These are phyloP conservation scores for Octodon degus DNA, from an alignment of 2,113 vertebrate genomes.

Conservation along the genomic window DNA sequence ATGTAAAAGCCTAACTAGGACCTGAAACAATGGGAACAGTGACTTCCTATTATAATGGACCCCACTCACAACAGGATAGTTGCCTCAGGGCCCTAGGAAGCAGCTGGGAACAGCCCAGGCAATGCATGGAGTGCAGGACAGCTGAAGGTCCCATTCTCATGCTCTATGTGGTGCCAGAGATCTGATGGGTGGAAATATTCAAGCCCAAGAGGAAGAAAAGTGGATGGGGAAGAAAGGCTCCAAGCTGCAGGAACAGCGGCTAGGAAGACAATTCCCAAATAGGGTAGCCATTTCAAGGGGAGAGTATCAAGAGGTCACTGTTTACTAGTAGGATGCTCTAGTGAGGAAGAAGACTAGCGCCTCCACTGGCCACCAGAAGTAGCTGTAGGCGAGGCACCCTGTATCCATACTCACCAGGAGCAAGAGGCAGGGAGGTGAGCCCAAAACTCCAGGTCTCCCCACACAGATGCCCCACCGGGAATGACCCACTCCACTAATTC, in stretches of 20 bases:
- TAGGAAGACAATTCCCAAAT: background rate
- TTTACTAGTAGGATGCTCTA: background rate
- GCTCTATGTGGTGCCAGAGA: background rate
- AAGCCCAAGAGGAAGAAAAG: background rate
- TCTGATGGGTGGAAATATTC: background rate
- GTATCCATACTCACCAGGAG: too few species aligned
- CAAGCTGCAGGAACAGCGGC: background rate
- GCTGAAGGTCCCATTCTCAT: background rate
- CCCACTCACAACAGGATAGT: background rate
- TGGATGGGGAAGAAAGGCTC: background rate
- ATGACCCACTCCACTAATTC: background rate
- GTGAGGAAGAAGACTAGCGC: background rate
- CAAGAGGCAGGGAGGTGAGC: background rate
- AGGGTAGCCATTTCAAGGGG: background rate
- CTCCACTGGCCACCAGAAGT: background rate
- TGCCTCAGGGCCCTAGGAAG: background rate
- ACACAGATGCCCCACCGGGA: background rate
- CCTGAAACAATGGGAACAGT: background rate
- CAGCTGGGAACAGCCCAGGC: background rate
- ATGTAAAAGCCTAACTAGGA: background rate
- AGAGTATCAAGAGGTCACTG: background rate
- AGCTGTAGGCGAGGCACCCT: background rate
- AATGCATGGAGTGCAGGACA: background rate
- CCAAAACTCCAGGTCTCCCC: background rate
- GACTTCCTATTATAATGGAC: background rate